A percentile compares a stretch with the other conserved stretches of the same genome.
phyloP scores from a whole-genome alignment of 2,888 invertebrate genomes.

The Ectemnius cavifrons region DNA sequence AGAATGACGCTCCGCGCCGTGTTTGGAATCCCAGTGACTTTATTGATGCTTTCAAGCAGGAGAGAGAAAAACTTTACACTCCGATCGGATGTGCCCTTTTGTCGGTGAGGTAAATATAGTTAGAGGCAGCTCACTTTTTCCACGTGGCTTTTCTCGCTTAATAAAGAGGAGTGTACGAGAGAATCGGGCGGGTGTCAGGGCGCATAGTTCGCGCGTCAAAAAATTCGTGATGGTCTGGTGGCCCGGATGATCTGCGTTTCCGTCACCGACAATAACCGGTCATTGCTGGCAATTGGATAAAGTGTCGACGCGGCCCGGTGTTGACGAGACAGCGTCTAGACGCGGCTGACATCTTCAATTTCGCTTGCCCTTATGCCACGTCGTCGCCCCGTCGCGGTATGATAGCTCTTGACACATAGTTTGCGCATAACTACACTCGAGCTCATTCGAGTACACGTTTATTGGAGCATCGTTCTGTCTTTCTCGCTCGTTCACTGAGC shows the following conservation, averaged over 20 bases:
- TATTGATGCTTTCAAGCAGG: slow-evolving; percentile 43
- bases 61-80: too few relatives aligned
- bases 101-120: too few relatives aligned
- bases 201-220: slow-evolving; percentile 16
- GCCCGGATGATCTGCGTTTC: slow-evolving; percentile 70
- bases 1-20: slow-evolving; percentile 48
- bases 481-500: too few relatives aligned
- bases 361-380: slow-evolving; percentile 50
- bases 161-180: too few relatives aligned
- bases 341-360: slow-evolving; percentile 67
- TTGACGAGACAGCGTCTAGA: slow-evolving; percentile 76
- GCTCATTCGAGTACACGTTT: too few relatives aligned
- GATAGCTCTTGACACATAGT: slow-evolving; percentile 22
- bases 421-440: not conserved
- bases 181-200: too few relatives aligned
- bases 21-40: slow-evolving; percentile 50
- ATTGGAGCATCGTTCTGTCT: too few relatives aligned
- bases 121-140: too few relatives aligned
- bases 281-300: slow-evolving; percentile 74
- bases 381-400: slow-evolving; percentile 25
- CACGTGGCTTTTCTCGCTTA: too few relatives aligned
- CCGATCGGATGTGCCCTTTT: too few relatives aligned
- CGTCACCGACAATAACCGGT: slow-evolving; percentile 63
- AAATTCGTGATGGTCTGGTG: slow-evolving; percentile 54
- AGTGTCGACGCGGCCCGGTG: slow-evolving; percentile 65